Evolutionary conservation across 92 coral and sea anemone species (phyloP).

Genomic region (Palythoa caribaeorum): DNA sequence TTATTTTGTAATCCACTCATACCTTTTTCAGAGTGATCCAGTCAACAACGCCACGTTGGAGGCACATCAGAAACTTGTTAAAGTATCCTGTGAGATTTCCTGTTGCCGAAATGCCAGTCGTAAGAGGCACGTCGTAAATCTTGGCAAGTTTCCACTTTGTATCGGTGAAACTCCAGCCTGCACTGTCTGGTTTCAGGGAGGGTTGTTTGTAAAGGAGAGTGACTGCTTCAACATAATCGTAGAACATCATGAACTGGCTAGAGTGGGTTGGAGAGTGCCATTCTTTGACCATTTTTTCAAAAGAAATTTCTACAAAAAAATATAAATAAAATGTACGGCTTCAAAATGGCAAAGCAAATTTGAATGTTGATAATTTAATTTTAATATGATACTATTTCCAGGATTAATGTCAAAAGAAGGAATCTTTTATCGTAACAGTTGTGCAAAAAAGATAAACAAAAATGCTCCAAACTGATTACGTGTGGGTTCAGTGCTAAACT

Average conservation of each 20-base stretch:
- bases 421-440: too few species aligned
- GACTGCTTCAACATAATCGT: conserved; percentile 12
- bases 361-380: too few species aligned
- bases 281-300: not conserved
- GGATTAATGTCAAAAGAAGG: too few species aligned
- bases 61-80: conserved; percentile 1
- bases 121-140: not conserved
- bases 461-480: too few species aligned
- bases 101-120: conserved; percentile 14
- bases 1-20: not conserved
- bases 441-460: too few species aligned
- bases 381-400: too few species aligned
- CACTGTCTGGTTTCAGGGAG: not conserved
- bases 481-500: too few species aligned
- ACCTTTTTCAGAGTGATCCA: conserved; percentile 6
- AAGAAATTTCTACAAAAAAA: not conserved
- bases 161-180: too few species aligned
- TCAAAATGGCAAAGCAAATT: too few species aligned
- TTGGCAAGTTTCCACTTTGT: conserved; percentile 20
- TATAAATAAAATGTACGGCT: not conserved
- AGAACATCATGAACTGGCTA: not conserved
- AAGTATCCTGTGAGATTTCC: conserved; percentile 17
- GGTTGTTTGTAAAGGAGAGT: not conserved
- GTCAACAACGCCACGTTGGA: conserved; percentile 33
- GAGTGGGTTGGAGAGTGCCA: not conserved